Base-by-base conservation (phyloP, 2,113 vertebrate species). In the Esox niger region DNA sequence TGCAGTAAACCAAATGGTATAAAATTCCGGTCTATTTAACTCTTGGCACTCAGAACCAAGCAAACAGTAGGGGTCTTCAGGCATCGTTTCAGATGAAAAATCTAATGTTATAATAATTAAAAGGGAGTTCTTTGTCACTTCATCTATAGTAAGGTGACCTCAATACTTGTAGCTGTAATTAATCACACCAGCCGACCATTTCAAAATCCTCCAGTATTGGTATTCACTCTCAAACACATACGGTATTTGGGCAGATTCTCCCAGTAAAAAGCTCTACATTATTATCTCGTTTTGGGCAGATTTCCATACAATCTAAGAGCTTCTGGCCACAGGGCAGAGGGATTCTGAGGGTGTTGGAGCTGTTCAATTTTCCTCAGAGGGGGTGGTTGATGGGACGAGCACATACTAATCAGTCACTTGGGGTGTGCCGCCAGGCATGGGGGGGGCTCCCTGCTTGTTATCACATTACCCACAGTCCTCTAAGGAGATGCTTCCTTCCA, bases 241-340 rank as follows among this genome's bases (percentile, higher is more conserved):
- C n/a, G n/a, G n/a, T n/a, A n/a, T n/a, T n/a, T n/a, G n/a, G n/a
- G n/a, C n/a, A n/a, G n/a, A n/a, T n/a, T n/a, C n/a, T n/a, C n/a
- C n/a, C n/a, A n/a, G n/a, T 38, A 38, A 38, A 38, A 13, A 13
- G 2, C 35, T 38, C 11, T 38, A 49, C n/a, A 7, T 49, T 6
- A 49, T 49, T 49, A 0, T 21, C 7, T 21, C 2, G 47, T 33
- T 30, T 33, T 58, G 26, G 52, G 17, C 52, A 71, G 74, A 70
- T 57, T 35, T 52, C 58, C 56, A 67, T 71, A 59, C 33, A 62
- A 68, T 67, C 35, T 57, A 59, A 52, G 58, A 11, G 7, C 64
- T 32, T 68, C 25, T 30, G 63, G 64, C 59, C 23, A 23, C 58
- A 3, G 71, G 71, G 64, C 33, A 23, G 27, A 57, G 68, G 47